Evolutionary conservation across 2,888 invertebrate genomes (phyloP), one percentile per base, ranked within the genome.

Genomic region (Epinotia ramella): DNA sequence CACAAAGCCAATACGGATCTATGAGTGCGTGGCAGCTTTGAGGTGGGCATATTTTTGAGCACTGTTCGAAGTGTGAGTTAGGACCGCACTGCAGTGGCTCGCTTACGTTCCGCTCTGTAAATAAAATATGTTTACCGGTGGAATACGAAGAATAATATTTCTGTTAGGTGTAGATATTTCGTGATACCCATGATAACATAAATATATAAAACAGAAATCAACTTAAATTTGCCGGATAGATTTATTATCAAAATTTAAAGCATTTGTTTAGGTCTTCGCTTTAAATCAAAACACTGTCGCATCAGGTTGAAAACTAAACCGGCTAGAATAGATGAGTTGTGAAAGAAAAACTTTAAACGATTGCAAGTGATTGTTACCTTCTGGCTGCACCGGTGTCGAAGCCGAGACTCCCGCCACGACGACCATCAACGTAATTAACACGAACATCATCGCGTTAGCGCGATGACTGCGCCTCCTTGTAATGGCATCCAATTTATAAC

Each of bases 51-150:
- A 62, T 40, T 44, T 73, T 60, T 6, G 73, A 73, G 24, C 73
- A 68, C 40, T 33, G 16, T 18, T 68, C 73, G 44, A 56, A 73
- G 40, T 73, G 62, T 44, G 60, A 67, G 18, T 88, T 78, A 89
- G 67, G 67, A 44, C 73, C 73, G 62, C 73, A 73, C 40, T 56
- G 5, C 13, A 60, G 24, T 5, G 20, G 67, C 56, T 13, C 18
- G 5, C 16, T n/a, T 18, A 40, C n/a, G 16, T 28, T 12, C n/a
- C 53, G 59, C 59, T 57, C 72, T 65, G 72, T 65, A 73, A 59
- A 24, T 24, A 56, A 56, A 63, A 44, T 7, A 3, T 62, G 33
- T 33, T 62, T 18, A n/a, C 16, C 18, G 12, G 12, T 62, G 33
- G 7, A 62, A 62, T 20, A 57, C 9, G 20, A 57, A 11, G 7